Conservation (phyloP, 2,888 invertebrate genomes). For the Amorpha juglandis region DNA sequence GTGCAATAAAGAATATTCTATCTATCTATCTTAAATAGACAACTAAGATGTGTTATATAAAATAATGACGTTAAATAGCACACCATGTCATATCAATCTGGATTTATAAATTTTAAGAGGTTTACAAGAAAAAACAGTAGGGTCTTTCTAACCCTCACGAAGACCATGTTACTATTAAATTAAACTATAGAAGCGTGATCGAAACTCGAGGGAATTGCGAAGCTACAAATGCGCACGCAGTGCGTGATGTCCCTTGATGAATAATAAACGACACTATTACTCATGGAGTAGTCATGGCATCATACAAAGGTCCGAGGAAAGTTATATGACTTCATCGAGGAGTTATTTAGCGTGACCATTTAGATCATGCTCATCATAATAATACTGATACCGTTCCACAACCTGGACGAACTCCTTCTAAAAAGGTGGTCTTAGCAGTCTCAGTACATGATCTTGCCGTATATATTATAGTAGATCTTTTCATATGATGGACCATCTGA, state of each 20-base stretch:
- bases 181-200: constrained; percentile 7
- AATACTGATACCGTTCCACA: neutral
- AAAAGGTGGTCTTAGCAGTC: neutral
- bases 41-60: no score
- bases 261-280: constrained; percentile 9
- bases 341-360: constrained; percentile 15
- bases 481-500: no score
- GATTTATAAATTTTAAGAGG: no score
- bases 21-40: no score
- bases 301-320: constrained; percentile 13
- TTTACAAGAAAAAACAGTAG: no score
- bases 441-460: no score
- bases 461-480: no score
- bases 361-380: neutral
- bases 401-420: neutral
- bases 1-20: no score
- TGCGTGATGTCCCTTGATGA: constrained; percentile 9
- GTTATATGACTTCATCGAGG: constrained; percentile 7
- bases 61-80: no score
- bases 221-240: constrained; percentile 9
- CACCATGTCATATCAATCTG: no score
- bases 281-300: constrained; percentile 1
- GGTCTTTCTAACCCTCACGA: neutral
- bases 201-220: constrained; percentile 2
- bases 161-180: neutral